Conservation (phyloP, 2,888 invertebrate species). For the Deilephila elpenor region DNA sequence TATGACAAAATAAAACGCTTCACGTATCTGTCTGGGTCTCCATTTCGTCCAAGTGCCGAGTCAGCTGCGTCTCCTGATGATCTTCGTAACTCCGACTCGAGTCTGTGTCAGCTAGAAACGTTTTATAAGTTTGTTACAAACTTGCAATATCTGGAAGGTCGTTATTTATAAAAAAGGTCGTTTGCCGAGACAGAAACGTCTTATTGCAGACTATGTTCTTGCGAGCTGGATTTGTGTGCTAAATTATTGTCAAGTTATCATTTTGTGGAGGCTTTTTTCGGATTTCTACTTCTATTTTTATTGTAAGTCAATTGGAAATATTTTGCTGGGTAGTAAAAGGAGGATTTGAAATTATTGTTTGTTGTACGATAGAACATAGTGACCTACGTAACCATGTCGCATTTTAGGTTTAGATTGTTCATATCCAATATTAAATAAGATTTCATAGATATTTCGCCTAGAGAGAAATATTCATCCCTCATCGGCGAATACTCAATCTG, state of each 20-base stretch:
- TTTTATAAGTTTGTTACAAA: slow-evolving; percentile 14
- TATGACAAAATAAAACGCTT: slow-evolving; percentile 35
- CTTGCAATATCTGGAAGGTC: slow-evolving; percentile 15
- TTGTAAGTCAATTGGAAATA: neutral
- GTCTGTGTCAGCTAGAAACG: slow-evolving; percentile 61
- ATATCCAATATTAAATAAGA: too few species aligned
- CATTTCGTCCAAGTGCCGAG: slow-evolving; percentile 60
- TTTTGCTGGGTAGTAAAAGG: neutral
- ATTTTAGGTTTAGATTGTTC: too few species aligned
- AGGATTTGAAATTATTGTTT: too few species aligned
- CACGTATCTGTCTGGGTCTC: slow-evolving; percentile 69
- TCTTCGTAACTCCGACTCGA: slow-evolving; percentile 71
- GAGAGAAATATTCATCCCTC: too few species aligned
- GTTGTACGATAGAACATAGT: too few species aligned
- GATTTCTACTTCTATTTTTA: too few species aligned
- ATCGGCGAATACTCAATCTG: too few species aligned
- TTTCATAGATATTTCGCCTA: too few species aligned
- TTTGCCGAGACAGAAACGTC: slow-evolving; percentile 12
- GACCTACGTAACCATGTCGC: too few species aligned
- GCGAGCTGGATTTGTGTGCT: neutral
- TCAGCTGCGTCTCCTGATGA: slow-evolving; percentile 69
- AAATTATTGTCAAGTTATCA: neutral
- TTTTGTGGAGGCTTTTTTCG: neutral
- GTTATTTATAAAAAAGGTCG: slow-evolving; percentile 15
- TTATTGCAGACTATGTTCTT: slow-evolving; percentile 2